phyloP scores from a whole-genome alignment of 2,888 invertebrate species.

The Eucera pruinosa region DNA sequence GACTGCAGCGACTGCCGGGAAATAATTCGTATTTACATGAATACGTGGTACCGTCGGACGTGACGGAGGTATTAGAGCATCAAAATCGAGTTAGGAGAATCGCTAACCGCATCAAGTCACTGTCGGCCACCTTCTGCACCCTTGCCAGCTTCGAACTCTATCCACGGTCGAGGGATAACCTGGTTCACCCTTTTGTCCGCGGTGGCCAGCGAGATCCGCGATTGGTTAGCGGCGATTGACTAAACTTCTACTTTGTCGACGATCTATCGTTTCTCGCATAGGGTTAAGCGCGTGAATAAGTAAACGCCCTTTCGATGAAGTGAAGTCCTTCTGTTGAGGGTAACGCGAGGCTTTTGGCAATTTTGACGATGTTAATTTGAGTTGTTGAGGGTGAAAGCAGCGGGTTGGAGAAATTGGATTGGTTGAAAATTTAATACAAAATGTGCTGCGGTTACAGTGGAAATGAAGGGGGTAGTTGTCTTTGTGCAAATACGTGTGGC shows the following conservation, averaged over 20 bases:
- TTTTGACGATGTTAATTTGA: background rate
- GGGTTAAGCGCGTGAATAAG: constrained; percentile 37
- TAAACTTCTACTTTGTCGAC: constrained; percentile 57
- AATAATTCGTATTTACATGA: constrained; percentile 81
- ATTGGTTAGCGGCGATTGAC: constrained; percentile 73
- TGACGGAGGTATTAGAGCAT: constrained; percentile 77
- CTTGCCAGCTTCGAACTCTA: constrained; percentile 71
- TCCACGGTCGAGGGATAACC: constrained; percentile 70
- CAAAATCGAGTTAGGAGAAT: constrained; percentile 79
- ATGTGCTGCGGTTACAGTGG: background rate
- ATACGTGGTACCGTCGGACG: constrained; percentile 72
- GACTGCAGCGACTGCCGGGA: constrained; percentile 60
- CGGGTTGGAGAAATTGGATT: background rate
- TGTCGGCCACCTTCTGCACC: constrained; percentile 77
- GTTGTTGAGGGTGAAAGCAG: background rate
- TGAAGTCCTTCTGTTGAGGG: background rate
- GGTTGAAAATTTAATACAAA: background rate
- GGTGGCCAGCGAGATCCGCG: constrained; percentile 67
- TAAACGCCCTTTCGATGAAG: background rate
- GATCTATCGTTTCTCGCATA: constrained; percentile 32
- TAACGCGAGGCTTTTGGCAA: background rate
- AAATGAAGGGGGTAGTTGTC: no score
- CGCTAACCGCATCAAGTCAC: constrained; percentile 81
- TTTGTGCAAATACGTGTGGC: no score
- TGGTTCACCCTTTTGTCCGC: constrained; percentile 69